Conservation (phyloP, 1,140 invertebrate species). For the Trigoniulus corallinus region DNA sequence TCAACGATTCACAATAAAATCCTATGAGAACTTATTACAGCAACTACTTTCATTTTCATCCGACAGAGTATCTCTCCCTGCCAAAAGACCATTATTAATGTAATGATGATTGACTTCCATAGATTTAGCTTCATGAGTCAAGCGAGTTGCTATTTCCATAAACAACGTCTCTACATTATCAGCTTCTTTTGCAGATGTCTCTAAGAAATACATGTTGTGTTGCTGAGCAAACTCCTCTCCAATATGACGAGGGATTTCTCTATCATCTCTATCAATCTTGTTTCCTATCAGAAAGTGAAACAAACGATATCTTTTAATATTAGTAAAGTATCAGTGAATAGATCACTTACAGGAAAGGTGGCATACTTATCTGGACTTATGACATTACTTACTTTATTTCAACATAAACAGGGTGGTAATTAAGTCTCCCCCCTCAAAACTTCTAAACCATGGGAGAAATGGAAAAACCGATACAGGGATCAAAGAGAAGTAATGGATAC, state of each 20-base stretch:
- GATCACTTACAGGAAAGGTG: too few relatives aligned
- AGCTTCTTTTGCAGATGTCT: slow-evolving; percentile 95
- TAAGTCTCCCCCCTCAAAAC: too few relatives aligned
- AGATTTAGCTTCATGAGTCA: slow-evolving; percentile 21
- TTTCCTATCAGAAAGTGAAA: slow-evolving; percentile 45
- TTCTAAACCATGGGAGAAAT: too few relatives aligned
- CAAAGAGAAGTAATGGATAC: background rate
- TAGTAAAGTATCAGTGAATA: too few relatives aligned
- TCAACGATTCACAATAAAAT: background rate
- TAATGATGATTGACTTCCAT: slow-evolving; percentile 4
- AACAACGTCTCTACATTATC: slow-evolving; percentile 95
- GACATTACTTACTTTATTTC: too few relatives aligned
- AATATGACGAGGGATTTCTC: slow-evolving; percentile 82
- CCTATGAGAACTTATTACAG: slow-evolving; percentile 6
- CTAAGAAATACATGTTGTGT: slow-evolving; percentile 93
- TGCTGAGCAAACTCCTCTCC: slow-evolving; percentile 90
- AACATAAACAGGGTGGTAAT: too few relatives aligned
- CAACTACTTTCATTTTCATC: slow-evolving; percentile 2
- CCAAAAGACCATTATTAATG: background rate
- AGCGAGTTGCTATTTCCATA: slow-evolving; percentile 63
- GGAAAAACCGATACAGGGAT: too few relatives aligned
- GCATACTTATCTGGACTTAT: too few relatives aligned
- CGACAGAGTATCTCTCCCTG: background rate
- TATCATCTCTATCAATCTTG: slow-evolving; percentile 87
- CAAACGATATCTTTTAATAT: background rate